phyloP scores from a whole-genome alignment of 2,113 vertebrate genomes.

The Microcebus murinus region DNA sequence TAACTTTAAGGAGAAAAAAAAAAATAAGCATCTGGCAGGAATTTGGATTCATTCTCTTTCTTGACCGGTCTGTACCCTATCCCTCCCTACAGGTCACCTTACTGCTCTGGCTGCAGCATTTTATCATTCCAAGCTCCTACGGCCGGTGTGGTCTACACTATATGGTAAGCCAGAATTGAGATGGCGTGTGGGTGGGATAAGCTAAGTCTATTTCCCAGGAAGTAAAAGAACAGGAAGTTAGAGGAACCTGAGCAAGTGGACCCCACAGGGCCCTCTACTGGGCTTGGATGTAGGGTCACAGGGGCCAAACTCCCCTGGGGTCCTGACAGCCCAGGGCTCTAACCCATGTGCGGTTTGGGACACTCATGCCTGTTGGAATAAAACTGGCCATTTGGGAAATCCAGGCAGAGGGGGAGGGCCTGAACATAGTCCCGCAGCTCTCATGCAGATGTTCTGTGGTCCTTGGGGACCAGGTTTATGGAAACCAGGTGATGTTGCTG shows the following conservation, averaged over 20 bases:
- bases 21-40: neutral
- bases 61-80: neutral
- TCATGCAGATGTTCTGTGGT: too few species aligned
- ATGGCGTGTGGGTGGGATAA: fast-evolving
- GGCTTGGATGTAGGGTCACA: neutral
- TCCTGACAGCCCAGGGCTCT: neutral
- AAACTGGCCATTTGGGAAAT: neutral
- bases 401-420: neutral
- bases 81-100: neutral
- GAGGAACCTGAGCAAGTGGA: too few species aligned
- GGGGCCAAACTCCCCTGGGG: too few species aligned
- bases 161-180: neutral
- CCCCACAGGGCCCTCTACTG: fast-evolving
- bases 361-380: neutral
- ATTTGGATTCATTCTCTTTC: neutral
- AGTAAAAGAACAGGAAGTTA: neutral
- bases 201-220: neutral
- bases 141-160: fast-evolving
- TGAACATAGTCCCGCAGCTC: neutral
- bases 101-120: fast-evolving
- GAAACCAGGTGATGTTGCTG: neutral
- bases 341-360: fast-evolving
- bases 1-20: neutral
- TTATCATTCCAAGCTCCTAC: neutral
- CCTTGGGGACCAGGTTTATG: neutral